These are phyloP conservation scores for Acanthopagrus latus DNA, from an alignment of 2,797 vertebrate species.

Conservation along the genomic window DNA sequence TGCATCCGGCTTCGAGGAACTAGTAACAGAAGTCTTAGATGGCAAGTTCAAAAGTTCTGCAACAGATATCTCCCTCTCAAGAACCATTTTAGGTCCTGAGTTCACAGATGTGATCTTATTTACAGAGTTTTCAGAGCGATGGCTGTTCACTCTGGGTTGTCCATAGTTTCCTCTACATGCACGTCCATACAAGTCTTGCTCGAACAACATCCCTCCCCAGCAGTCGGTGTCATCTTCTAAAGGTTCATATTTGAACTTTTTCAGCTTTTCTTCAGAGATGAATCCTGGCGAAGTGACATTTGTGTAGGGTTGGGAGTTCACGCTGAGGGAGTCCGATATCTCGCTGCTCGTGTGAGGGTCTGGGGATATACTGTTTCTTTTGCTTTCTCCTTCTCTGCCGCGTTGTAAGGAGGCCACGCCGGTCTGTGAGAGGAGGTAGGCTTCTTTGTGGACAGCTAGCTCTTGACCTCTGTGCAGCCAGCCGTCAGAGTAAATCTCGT, in stretches of 20 bases:
- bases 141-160: conserved; percentile 55
- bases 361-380: conserved; percentile 67
- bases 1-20: conserved; percentile 23
- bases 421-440: conserved; percentile 85
- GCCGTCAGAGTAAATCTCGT: conserved; percentile 80
- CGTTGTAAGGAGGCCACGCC: conserved; percentile 82
- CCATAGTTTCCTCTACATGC: conserved; percentile 64
- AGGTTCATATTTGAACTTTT: conserved; percentile 79
- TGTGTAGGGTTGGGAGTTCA: conserved; percentile 35
- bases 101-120: conserved; percentile 31
- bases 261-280: conserved; percentile 62
- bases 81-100: conserved; percentile 44
- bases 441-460: conserved; percentile 86
- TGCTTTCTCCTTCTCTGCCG: conserved; percentile 70
- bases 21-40: neutral
- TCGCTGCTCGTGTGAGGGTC: conserved; percentile 64
- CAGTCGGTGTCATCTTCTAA: conserved; percentile 68
- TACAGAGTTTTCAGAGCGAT: conserved; percentile 42
- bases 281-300: conserved; percentile 46
- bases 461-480: conserved; percentile 86
- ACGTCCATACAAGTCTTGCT: conserved; percentile 77
- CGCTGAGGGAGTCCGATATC: conserved; percentile 50
- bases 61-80: conserved; percentile 56
- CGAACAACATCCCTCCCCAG: conserved; percentile 77
- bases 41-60: conserved; percentile 60